phyloP scores from a whole-genome alignment of 2,888 invertebrate species.

The Sphaerolaimus hirsutus region DNA sequence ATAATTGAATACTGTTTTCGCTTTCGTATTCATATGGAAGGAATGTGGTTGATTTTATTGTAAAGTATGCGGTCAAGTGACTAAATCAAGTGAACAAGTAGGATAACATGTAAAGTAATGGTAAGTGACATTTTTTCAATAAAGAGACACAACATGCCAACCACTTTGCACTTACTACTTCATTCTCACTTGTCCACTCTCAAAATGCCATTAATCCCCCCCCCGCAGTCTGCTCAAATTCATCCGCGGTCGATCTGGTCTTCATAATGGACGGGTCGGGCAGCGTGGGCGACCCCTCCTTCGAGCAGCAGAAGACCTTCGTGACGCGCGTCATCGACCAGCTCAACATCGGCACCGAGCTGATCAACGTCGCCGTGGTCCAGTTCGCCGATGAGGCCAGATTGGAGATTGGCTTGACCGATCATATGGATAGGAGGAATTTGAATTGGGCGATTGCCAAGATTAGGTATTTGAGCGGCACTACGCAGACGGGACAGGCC shows the following conservation, averaged over 20 bases:
- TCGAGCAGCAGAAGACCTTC: slow-evolving; percentile 18
- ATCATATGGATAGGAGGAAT: slow-evolving; percentile 9
- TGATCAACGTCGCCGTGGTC: slow-evolving; percentile 24
- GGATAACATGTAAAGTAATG: too few relatives aligned
- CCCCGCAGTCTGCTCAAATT: slow-evolving; percentile 11
- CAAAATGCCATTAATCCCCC: too few relatives aligned
- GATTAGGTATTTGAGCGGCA: slow-evolving; percentile 18
- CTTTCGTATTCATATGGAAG: too few relatives aligned
- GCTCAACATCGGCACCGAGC: slow-evolving; percentile 22
- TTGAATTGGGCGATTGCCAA: slow-evolving; percentile 19
- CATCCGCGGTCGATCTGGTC: slow-evolving; percentile 23
- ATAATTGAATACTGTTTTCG: too few relatives aligned
- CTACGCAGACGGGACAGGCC: slow-evolving; percentile 22
- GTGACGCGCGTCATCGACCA: slow-evolving; percentile 21
- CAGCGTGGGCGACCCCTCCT: slow-evolving; percentile 23
- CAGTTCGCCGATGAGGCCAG: slow-evolving; percentile 25
- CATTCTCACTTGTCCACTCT: too few relatives aligned
- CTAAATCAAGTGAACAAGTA: too few relatives aligned
- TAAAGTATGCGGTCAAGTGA: too few relatives aligned
- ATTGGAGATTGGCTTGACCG: slow-evolving; percentile 18
- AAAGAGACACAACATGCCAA: too few relatives aligned
- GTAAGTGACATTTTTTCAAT: too few relatives aligned
- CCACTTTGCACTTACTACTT: too few relatives aligned
- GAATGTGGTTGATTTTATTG: too few relatives aligned
- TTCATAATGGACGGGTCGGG: slow-evolving; percentile 28